These are phyloP conservation scores for Clunio marinus DNA, from an alignment of 2,888 invertebrate genomes.

Conservation along the genomic window DNA sequence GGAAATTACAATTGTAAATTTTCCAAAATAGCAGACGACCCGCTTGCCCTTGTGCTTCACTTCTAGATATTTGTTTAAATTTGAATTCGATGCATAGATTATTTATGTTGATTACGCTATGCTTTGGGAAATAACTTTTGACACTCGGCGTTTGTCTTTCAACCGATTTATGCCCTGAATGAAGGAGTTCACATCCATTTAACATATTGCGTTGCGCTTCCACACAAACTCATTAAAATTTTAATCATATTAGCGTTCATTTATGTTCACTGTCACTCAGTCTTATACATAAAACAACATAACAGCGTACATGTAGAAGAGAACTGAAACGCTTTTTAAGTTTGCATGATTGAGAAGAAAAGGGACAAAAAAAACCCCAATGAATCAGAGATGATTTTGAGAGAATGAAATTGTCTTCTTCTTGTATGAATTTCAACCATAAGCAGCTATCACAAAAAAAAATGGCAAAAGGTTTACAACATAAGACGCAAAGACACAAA, in stretches of 20 bases:
- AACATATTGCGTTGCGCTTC: not conserved
- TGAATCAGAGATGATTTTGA: not conserved
- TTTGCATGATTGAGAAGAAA: conserved; percentile 1
- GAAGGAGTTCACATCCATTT: too few relatives aligned
- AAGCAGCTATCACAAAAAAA: not conserved
- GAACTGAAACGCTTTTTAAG: not conserved
- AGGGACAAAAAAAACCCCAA: not conserved
- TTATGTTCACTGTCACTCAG: not conserved
- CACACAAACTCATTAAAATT: not conserved
- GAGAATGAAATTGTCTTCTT: not conserved
- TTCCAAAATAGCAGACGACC: conserved; percentile 27
- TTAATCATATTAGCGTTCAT: not conserved
- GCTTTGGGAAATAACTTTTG: not conserved
- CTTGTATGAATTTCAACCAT: too few relatives aligned
- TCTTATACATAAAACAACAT: not conserved
- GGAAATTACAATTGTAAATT: conserved; percentile 34
- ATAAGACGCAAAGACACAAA: not conserved
- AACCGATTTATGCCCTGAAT: too few relatives aligned
- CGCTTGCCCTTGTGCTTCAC: conserved; percentile 28
- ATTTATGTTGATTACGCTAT: conserved; percentile 30
- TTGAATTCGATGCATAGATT: conserved; percentile 31
- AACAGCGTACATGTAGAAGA: not conserved
- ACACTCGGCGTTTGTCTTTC: too few relatives aligned
- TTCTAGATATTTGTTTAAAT: conserved; percentile 33
- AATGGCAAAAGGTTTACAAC: not conserved